phyloP scores from a whole-genome alignment of 2,113 vertebrate species.

The Hydropotes inermis region DNA sequence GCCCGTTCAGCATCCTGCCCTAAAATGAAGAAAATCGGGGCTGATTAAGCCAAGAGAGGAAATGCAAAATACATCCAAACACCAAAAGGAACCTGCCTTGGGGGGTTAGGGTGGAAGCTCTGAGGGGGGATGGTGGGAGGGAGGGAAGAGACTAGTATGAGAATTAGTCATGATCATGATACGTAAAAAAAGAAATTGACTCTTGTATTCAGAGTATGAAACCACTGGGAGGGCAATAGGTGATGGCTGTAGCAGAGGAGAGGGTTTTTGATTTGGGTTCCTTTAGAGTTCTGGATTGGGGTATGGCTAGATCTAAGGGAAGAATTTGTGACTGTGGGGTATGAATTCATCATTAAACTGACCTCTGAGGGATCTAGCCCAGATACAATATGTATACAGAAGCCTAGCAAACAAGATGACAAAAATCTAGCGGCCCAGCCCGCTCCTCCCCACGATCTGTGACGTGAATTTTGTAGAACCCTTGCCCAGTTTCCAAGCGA shows the following conservation, averaged over 20 bases:
- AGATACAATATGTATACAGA: constrained; percentile 78
- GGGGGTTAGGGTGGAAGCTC: constrained; percentile 51
- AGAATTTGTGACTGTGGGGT: constrained; percentile 60
- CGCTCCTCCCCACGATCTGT: background rate
- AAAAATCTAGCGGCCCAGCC: background rate
- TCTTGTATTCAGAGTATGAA: constrained; percentile 61
- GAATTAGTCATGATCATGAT: constrained; percentile 84
- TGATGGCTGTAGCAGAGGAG: background rate
- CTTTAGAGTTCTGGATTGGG: constrained; percentile 55
- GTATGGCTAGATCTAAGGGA: constrained; percentile 25
- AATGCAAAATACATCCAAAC: constrained; percentile 65
- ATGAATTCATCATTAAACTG: constrained; percentile 61
- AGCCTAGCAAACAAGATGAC: constrained; percentile 72
- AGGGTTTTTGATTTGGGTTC: constrained; percentile 54
- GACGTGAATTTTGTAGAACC: constrained; percentile 29
- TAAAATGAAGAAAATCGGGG: constrained; percentile 87
- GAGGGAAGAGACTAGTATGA: constrained; percentile 69
- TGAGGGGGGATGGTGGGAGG: constrained; percentile 63
- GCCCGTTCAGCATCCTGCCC: constrained; percentile 91
- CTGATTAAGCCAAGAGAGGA: constrained; percentile 79
- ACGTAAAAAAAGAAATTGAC: constrained; percentile 73
- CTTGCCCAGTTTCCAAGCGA: constrained; percentile 48
- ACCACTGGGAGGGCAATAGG: constrained; percentile 36
- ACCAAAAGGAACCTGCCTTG: constrained; percentile 69
- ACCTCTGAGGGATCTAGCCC: constrained; percentile 58